A percentile compares a stretch with the other conserved stretches of the same genome.
phyloP scores from a whole-genome alignment of 2,797 vertebrate species.

The Schizopygopsis pylzovi region DNA sequence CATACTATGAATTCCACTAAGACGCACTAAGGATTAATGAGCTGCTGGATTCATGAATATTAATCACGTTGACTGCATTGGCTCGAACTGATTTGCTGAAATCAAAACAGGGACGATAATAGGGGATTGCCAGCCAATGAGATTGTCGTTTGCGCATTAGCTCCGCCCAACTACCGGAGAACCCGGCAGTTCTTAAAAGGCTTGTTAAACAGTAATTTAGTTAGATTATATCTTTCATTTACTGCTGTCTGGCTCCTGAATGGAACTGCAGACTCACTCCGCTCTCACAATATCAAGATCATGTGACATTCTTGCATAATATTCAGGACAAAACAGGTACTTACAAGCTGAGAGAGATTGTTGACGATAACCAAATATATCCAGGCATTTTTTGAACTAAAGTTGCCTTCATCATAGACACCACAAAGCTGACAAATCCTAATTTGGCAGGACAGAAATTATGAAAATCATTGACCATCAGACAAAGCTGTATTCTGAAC shows the following conservation, averaged over 20 bases:
- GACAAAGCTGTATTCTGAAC: background rate
- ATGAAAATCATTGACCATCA: background rate
- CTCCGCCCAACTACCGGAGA: no score
- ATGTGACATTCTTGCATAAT: background rate
- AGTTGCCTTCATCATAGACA: slow-evolving; percentile 97
- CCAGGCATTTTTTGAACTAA: slow-evolving; percentile 94
- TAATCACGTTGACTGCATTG: no score
- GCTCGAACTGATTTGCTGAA: no score
- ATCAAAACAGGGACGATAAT: no score
- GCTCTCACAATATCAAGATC: background rate
- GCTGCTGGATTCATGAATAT: no score
- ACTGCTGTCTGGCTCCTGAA: background rate
- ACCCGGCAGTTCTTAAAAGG: no score
- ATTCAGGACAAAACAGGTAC: background rate
- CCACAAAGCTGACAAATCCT: slow-evolving; percentile 92
- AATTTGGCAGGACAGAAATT: background rate
- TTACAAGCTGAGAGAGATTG: slow-evolving; percentile 96
- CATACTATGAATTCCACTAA: no score
- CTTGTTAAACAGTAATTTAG: no score
- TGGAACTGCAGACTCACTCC: background rate
- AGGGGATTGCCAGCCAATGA: no score
- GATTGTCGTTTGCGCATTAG: no score
- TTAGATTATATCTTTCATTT: background rate
- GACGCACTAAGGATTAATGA: no score
- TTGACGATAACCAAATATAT: slow-evolving; percentile 98